These are phyloP conservation scores for Cephus spinipes DNA, from an alignment of 2,888 invertebrate species.

Conservation along the genomic window DNA sequence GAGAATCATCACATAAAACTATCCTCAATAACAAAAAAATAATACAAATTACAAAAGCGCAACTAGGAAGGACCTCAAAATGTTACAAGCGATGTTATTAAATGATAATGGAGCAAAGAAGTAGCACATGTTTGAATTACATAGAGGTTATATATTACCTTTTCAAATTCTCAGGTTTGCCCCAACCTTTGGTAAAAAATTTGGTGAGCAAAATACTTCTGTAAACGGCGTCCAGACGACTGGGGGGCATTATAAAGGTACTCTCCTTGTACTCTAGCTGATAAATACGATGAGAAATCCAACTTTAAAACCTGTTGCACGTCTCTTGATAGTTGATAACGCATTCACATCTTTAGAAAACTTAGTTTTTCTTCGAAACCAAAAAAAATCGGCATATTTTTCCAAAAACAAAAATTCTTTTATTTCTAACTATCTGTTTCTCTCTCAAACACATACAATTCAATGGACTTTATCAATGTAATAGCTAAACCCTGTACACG, in stretches of 20 bases:
- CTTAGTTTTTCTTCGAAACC: neutral
- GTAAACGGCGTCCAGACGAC: conserved; percentile 81
- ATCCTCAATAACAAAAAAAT: conserved; percentile 12
- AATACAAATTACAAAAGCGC: neutral
- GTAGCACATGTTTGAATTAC: neutral
- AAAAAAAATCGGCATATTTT: neutral
- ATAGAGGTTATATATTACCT: conserved; percentile 70
- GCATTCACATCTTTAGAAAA: neutral
- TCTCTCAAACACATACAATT: neutral
- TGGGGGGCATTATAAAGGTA: conserved; percentile 53
- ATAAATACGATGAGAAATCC: conserved; percentile 18
- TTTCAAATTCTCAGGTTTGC: conserved; percentile 89
- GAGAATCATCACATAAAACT: neutral
- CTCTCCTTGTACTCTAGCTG: conserved; percentile 3
- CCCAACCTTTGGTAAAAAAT: conserved; percentile 98
- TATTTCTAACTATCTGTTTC: neutral
- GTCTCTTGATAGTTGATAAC: neutral
- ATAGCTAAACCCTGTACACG: neutral
- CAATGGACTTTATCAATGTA: neutral
- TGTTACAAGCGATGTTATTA: neutral
- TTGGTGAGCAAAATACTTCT: conserved; percentile 87
- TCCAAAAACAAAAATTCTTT: neutral
- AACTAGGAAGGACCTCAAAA: neutral
- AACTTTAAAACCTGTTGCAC: neutral
- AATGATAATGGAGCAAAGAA: neutral